A percentile compares a stretch with the other conserved stretches of the same genome.
Conservation (phyloP, 2,888 invertebrate genomes). For the Stenichneumon culpator region DNA sequence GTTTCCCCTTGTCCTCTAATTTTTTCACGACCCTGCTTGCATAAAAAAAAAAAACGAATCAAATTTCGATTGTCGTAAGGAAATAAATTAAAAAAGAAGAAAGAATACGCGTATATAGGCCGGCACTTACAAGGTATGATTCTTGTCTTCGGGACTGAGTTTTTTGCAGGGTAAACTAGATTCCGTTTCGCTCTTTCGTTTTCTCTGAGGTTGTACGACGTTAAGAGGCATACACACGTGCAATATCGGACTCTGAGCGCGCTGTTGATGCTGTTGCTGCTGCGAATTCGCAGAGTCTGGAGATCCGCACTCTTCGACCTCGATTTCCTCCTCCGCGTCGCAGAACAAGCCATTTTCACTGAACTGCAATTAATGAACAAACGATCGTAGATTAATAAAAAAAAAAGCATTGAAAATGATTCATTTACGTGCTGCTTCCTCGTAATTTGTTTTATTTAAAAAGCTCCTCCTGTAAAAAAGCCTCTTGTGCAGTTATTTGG, state of each 20-base stretch:
- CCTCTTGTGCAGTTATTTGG: background rate
- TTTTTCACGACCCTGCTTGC: constrained; percentile 77
- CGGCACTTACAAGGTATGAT: constrained; percentile 74
- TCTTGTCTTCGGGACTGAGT: constrained; percentile 85
- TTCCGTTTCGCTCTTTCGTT: constrained; percentile 82
- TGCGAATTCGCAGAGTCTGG: constrained; percentile 67
- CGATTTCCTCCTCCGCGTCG: constrained; percentile 72
- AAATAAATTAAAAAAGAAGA: background rate
- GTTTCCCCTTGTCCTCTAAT: constrained; percentile 83
- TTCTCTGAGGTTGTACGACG: constrained; percentile 81
- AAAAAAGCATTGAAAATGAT: background rate
- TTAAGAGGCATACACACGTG: constrained; percentile 81
- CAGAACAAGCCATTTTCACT: constrained; percentile 81
- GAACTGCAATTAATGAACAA: constrained; percentile 72
- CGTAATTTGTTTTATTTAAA: background rate
- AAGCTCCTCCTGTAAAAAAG: background rate
- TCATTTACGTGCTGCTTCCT: background rate
- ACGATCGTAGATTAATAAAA: background rate
- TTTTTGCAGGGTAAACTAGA: constrained; percentile 86
- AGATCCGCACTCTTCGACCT: constrained; percentile 50
- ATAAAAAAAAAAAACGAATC: constrained; percentile 26
- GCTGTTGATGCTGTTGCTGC: constrained; percentile 66
- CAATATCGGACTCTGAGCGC: constrained; percentile 79
- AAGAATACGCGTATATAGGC: background rate
- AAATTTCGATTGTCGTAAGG: background rate